Base-by-base conservation (phyloP, 1,140 invertebrate species). In the Heliconius himera region DNA sequence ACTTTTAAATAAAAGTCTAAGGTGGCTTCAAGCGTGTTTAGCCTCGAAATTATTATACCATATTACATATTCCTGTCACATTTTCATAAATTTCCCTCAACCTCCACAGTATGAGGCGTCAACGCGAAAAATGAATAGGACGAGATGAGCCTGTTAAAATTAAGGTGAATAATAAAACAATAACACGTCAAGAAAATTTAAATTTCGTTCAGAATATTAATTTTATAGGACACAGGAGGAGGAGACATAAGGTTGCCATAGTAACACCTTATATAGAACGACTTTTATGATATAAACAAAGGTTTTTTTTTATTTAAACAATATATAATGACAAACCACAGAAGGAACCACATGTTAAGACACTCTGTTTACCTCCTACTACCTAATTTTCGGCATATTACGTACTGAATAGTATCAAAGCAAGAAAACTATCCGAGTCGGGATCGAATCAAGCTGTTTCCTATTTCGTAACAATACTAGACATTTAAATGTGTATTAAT, bases 91-190 rank as follows among this genome's bases (percentile, higher is more conserved):
- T 70, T 70, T 41, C 22, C 38, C 38, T 22, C 41, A 70, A 46
- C 60, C 75, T 66, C n/a, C 33, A 70, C 41, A 76, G 41, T 46
- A 11, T 66, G 75, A n/a, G 71, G 75, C 75, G 66, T 76, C 75
- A 70, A 76, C 75, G 66, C 36, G 75, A 76, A 76, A 76, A 76
- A 76, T 70, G 60, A 76, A 76, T 70, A 49, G 60, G 33, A 75
- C 41, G 60, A 76, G 60, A 70, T 22, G 66, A 20, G 60, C 60
- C 26, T 76, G 75, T 76, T 60, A 49, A 70, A 71, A 76, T 71
- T 76, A 71, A 76, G 38, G 36, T 22, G 29, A 46, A 70, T 76
- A 76, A 49, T 70, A 76, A 76, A 70, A 46, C 75, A 70, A 70
- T 70, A 76, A 76, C 56, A 66, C 41, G 66, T 66, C 56, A 70